Base-by-base conservation (phyloP, 64 coral and sea anemone species). In the Dendronephthya gigantea region DNA sequence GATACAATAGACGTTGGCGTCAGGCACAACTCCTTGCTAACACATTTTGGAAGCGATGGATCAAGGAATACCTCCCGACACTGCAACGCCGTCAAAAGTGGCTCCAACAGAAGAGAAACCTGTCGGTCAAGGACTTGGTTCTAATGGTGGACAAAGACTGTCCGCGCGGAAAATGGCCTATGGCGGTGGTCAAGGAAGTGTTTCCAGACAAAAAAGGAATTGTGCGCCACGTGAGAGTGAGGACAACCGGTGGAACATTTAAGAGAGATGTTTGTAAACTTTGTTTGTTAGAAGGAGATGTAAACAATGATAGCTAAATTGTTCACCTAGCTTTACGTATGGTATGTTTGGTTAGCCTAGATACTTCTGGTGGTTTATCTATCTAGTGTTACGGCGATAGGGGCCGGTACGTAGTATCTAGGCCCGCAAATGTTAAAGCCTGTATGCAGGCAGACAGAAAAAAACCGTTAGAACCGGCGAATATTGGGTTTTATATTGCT, bases 181-280 rank as follows among this genome's bases (percentile, higher is more conserved):
- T 70, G 66, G 66, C 66, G 25, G 19, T 70, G 6, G 58, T 92
- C 0, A 49, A 43, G 22, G 90, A 87, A 83, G 79, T 82, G 5
- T 83, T 36, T 58, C 81, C 85, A 32, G 90, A 88, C 58, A 43
- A 50, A 0, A 40, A 84, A 41, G 90, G 90, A 0, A 19, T 29
- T 2, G 90, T 92, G 25, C 85, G 90, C 14, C 59, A 28, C 30
- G 90, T 88, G 0, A 35, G 84, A 28, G 62, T 92, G 0, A 87
- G 48, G 50, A 92, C 90, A 0, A 49, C 52, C 2, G 84, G 50
- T 31, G 82, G 68, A 81, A 81, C 0, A 0, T 69, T 35, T 15
- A 83, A 48, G 83, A 69, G 90, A 15, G 82, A 87, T 22, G 62
- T 92, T 32, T 16, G 82, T n/a, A 92, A 92, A 30, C 30, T 92